Evolutionary conservation across 2,797 vertebrate genomes (phyloP).

Genomic region (Acanthurus lineatus): DNA sequence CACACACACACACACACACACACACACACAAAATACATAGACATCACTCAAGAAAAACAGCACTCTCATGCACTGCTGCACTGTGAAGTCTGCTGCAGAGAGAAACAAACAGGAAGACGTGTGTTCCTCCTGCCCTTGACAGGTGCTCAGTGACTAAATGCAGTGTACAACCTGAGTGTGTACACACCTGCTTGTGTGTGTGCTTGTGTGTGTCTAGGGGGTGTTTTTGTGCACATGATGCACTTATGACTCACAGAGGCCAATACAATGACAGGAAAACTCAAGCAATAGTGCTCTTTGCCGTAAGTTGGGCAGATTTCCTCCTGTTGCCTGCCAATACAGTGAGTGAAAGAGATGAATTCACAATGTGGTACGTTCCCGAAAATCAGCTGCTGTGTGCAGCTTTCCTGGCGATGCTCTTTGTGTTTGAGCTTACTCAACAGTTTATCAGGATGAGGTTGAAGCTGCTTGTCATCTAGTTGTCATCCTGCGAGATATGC

Average conservation of each 20-base stretch:
- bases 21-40: conserved; percentile 11
- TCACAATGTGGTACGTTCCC: conserved; percentile 9
- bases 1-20: not conserved
- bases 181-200: conserved; percentile 16
- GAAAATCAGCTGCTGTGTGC: conserved; percentile 5
- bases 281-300: conserved; percentile 25
- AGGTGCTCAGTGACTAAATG: conserved; percentile 49
- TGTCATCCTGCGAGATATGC: conserved; percentile 43
- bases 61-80: conserved; percentile 33
- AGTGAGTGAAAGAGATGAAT: conserved; percentile 15
- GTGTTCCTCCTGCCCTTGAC: conserved; percentile 52
- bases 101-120: conserved; percentile 42
- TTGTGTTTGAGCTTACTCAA: conserved; percentile 53
- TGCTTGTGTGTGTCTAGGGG: conserved; percentile 3
- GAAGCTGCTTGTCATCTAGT: conserved; percentile 47
- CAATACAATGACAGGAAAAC: conserved; percentile 39
- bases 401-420: not conserved
- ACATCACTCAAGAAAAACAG: conserved; percentile 55
- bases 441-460: conserved; percentile 24
- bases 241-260: conserved; percentile 43
- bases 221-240: conserved; percentile 25
- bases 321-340: conserved; percentile 13
- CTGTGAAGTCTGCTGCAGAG: conserved; percentile 44
- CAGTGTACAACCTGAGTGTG: conserved; percentile 14
- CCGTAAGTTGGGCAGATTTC: conserved; percentile 35